Evolutionary conservation across 2,888 invertebrate species (phyloP), one percentile per base, ranked within the genome.

Genomic region (Auanema sp.): DNA sequence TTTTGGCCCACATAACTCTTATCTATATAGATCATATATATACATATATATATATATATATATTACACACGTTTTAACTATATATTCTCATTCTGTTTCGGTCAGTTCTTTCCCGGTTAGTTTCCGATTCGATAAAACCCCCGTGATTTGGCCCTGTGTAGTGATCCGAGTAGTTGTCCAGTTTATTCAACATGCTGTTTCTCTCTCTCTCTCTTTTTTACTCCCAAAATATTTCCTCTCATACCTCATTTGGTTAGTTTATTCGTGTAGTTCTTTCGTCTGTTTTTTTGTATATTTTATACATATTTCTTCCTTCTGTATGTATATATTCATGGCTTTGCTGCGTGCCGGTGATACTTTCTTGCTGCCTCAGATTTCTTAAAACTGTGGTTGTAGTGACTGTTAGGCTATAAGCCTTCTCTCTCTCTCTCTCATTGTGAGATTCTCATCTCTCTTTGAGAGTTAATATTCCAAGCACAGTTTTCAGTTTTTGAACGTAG

Each of bases 391-490:
- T 18, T 16, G 16, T 18, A 5, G 16, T 47, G 21, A 21, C 47
- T 47, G 47, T 47, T 21, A 5, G 42, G 41, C 44, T 18, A 51
- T 42, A 52, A 51, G 51, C 50, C 40, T 21, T 25, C 51, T 51
- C 53, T 60, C 59, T 60, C 53, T 60, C 59, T 42, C 16, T 52
- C 14, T 60, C 51, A 44, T 53, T 33, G 33, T 33, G 33, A 33
- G 33, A 33, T 33, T 33, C 3, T 33, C 33, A 33, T 33, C 33
- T 33, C 33, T 8, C 8, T 33, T 33, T 8, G 8, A 33, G 33
- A 33, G 33, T 33, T 33, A 60, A 53, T 60, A 51, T 60, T 60
- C 59, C 59, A 50, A 60, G 51, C 53, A 60, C 59, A 60, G 53
- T 52, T 16, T 51, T 14, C 51, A 58, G 58, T 58, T 44, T 23